Base-by-base conservation (phyloP, 2,888 invertebrate genomes). In the Cepaea hortensis region DNA sequence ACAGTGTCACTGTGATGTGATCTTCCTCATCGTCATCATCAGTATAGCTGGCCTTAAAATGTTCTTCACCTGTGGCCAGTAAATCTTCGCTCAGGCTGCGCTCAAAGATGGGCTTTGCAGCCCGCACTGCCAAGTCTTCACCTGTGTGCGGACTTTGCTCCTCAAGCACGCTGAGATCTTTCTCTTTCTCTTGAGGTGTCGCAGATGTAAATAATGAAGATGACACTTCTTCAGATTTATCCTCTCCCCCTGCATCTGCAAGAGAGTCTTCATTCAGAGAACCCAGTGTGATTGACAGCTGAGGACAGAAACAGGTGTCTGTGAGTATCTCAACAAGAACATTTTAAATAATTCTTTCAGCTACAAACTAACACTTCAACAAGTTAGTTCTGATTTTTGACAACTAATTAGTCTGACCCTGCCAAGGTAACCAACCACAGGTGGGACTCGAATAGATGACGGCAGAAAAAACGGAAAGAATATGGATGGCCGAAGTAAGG, bases 1-100 rank as follows among this genome's bases (percentile, higher is more conserved):
- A 84, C 23, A 87, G 46, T 20, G 87, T 87, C 7, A 87, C 87
- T n/a, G 87, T 87, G 18, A 87, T 84, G 46, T 84, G 84, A 75
- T 84, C 84, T 48, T 87, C 83, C 4, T 87, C 87, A 15, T 87
- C 87, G 3, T 86, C 86, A 68, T 87, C 87, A 23, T 87, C 87
- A 6, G 87, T 84, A 68, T 87, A 87, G 46, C 80, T 84, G 13
- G 87, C 87, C 68, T 87, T 87, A 61, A 87, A 87, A 46, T 87
- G 72, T 46, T 87, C 80, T 65, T 87, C 87, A 6, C 84, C 87
- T 20, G 46, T 80, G 50, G 73, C 61, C 35, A 87, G 50, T 13
- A 87, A 70, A 75, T 87, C 87, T 35, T 87, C 87, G 76, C 87
- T 87, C 72, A 87, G n/a, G 55, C 84, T 87, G 76, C 87, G 84